Percentiles rank a stretch among this genome's conserved stretches.
These are phyloP conservation scores for Bilobella aurantiaca DNA, from an alignment of 1,140 invertebrate genomes.

Conservation along the genomic window DNA sequence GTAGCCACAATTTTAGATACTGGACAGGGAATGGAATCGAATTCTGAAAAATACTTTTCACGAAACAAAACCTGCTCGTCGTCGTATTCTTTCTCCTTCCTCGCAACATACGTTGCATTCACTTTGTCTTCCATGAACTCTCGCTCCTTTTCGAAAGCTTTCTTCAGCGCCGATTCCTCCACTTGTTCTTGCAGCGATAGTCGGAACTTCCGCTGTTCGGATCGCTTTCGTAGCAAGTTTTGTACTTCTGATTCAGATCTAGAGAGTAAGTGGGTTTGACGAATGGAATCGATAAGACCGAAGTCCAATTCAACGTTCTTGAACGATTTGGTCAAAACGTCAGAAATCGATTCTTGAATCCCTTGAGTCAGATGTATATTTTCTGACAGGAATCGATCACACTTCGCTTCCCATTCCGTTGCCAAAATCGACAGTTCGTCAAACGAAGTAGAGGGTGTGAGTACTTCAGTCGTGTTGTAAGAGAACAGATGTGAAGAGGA, in stretches of 20 bases:
- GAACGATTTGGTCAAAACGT: background rate
- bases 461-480: background rate
- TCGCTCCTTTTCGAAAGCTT: background rate
- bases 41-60: background rate
- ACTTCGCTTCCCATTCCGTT: constrained; percentile 6
- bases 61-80: background rate
- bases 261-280: background rate
- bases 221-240: background rate
- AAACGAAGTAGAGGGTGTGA: background rate
- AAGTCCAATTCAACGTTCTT: background rate
- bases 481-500: background rate
- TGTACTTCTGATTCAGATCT: background rate
- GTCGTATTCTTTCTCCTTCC: background rate
- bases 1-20: no score
- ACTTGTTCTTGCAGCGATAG: constrained; percentile 6
- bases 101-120: background rate
- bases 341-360: background rate
- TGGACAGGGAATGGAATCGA: no score
- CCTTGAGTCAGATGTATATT: constrained; percentile 5
- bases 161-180: background rate
- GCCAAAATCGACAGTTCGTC: background rate
- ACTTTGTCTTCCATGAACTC: background rate
- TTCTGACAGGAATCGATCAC: constrained; percentile 4
- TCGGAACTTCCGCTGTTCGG: background rate
- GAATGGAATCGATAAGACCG: background rate